Percentiles rank a stretch among this genome's conserved stretches.
Conservation (phyloP, 2,797 vertebrate genomes). For the Choloepus didactylus region DNA sequence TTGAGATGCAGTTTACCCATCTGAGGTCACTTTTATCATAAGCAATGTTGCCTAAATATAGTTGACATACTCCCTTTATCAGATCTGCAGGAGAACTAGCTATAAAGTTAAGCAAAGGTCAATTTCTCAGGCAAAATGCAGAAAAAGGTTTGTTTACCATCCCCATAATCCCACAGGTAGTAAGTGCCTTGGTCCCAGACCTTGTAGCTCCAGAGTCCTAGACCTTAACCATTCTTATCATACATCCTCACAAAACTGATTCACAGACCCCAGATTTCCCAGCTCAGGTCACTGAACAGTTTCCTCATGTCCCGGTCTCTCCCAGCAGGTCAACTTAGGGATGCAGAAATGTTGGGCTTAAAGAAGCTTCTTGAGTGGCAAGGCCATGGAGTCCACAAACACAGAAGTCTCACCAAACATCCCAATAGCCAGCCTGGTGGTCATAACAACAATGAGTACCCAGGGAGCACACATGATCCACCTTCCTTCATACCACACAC, state of each 20-base stretch:
- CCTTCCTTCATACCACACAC: neutral
- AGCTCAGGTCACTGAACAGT: neutral
- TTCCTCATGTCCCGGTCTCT: neutral
- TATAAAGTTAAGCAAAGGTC: constrained; percentile 26
- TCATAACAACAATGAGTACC: neutral
- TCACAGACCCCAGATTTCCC: neutral
- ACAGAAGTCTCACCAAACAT: neutral
- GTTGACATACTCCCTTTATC: neutral
- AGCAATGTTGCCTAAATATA: neutral
- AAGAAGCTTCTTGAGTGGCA: neutral
- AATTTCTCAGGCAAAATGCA: constrained; percentile 14
- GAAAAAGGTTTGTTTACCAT: neutral
- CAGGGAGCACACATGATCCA: neutral
- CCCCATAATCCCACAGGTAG: neutral
- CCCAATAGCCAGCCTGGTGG: neutral
- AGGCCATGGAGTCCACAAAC: neutral
- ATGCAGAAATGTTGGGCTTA: neutral
- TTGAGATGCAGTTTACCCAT: neutral
- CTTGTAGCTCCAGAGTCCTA: neutral
- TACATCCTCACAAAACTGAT: neutral
- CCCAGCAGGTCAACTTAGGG: neutral
- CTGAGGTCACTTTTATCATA: neutral
- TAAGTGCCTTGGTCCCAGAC: neutral
- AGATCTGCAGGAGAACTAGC: neutral
- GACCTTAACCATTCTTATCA: neutral